Evolutionary conservation across 2,797 vertebrate genomes (phyloP).

Genomic region (Megalops cyprinoides): DNA sequence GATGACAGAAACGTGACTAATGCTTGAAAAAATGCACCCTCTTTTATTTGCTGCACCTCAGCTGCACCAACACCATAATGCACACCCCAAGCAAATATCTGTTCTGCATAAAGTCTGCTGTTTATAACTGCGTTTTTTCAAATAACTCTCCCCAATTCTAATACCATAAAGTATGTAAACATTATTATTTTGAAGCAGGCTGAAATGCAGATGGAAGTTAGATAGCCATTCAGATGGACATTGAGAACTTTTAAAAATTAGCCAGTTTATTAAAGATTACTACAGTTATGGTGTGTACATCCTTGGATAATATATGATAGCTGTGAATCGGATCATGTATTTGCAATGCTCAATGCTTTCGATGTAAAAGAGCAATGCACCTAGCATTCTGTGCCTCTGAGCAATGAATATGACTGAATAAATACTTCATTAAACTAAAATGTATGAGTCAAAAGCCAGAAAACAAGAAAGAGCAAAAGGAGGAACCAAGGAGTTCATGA

Average conservation of each 20-base stretch:
- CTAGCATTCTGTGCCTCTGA: no score
- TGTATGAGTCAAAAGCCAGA: slow-evolving; percentile 4
- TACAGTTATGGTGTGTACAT: neutral
- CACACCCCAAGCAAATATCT: neutral
- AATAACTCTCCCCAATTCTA: neutral
- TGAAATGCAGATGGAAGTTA: no score
- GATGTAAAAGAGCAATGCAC: neutral
- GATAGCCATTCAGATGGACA: neutral
- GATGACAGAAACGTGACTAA: slow-evolving; percentile 15
- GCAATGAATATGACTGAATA: neutral
- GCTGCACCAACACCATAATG: neutral
- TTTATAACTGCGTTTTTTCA: neutral
- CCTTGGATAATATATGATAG: neutral
- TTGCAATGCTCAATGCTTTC: neutral
- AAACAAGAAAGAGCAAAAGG: neutral
- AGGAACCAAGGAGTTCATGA: neutral
- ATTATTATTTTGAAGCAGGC: neutral
- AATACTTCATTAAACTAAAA: neutral
- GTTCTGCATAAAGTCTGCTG: slow-evolving; percentile 5
- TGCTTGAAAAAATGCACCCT: neutral
- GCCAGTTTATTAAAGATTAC: neutral
- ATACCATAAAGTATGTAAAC: neutral
- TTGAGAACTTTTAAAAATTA: slow-evolving; percentile 9
- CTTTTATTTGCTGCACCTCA: neutral
- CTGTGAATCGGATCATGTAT: neutral